phyloP scores from a whole-genome alignment of 2,113 vertebrate genomes.

The Athene noctua region DNA sequence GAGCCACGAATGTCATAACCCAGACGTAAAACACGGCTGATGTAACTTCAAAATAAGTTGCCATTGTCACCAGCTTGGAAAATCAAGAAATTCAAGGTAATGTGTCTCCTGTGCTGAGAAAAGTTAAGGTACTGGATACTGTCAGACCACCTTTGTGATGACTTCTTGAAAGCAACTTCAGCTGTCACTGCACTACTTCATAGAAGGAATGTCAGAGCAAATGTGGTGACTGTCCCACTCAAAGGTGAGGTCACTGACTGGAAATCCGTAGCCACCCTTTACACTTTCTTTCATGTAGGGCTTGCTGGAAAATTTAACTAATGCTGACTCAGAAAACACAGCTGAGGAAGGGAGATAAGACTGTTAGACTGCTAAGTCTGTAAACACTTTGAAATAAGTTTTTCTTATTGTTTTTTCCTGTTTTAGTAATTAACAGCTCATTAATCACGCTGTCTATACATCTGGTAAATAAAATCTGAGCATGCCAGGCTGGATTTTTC shows the following conservation, averaged over 20 bases:
- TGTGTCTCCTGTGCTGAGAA: background rate
- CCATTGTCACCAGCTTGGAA: background rate
- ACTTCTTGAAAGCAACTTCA: conserved; percentile 10
- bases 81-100: background rate
- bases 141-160: background rate
- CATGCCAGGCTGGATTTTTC: background rate
- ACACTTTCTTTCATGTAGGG: conserved; percentile 49
- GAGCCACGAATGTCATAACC: conserved; percentile 21
- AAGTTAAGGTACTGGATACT: background rate
- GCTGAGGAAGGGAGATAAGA: conserved; percentile 78
- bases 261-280: conserved; percentile 67
- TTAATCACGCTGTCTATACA: background rate
- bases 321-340: conserved; percentile 75
- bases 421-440: background rate
- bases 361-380: conserved; percentile 38
- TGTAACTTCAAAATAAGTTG: conserved; percentile 17
- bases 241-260: conserved; percentile 65
- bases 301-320: conserved; percentile 74
- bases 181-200: conserved; percentile 14
- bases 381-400: conserved; percentile 36
- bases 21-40: conserved; percentile 2
- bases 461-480: conserved; percentile 13
- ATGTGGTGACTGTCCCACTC: background rate
- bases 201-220: background rate
- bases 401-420: conserved; percentile 35